phyloP scores from a whole-genome alignment of 2,888 invertebrate genomes.

The Ophioninae sp. region DNA sequence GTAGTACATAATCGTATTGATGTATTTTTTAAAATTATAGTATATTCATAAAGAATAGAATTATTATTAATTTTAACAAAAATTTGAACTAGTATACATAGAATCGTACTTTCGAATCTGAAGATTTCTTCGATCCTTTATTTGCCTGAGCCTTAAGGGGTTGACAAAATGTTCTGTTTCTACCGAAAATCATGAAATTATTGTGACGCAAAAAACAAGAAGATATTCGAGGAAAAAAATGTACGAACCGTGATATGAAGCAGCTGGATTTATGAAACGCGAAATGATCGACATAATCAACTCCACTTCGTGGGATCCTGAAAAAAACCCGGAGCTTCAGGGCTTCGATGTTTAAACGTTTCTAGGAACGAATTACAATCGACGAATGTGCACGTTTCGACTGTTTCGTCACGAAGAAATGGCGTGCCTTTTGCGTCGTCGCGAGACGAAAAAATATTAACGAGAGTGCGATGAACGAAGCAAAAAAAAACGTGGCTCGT shows the following conservation, averaged over 20 bases:
- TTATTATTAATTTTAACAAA: no score
- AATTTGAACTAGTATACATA: no score
- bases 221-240: slow-evolving; percentile 6
- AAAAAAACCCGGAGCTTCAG: slow-evolving; percentile 10
- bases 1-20: no score
- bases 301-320: background rate
- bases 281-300: background rate
- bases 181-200: background rate
- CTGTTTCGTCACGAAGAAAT: background rate
- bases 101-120: background rate
- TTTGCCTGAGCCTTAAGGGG: background rate
- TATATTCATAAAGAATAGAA: no score
- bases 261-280: slow-evolving; percentile 3
- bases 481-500: background rate
- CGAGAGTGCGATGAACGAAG: background rate
- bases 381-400: background rate
- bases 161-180: background rate
- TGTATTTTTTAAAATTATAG: no score
- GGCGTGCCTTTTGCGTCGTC: background rate
- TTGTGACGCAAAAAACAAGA: background rate
- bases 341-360: background rate
- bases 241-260: background rate
- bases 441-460: background rate
- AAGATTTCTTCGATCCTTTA: background rate
- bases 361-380: slow-evolving; percentile 36